Conservation (phyloP, 2,888 invertebrate species). For the Agriopis aurantiaria region DNA sequence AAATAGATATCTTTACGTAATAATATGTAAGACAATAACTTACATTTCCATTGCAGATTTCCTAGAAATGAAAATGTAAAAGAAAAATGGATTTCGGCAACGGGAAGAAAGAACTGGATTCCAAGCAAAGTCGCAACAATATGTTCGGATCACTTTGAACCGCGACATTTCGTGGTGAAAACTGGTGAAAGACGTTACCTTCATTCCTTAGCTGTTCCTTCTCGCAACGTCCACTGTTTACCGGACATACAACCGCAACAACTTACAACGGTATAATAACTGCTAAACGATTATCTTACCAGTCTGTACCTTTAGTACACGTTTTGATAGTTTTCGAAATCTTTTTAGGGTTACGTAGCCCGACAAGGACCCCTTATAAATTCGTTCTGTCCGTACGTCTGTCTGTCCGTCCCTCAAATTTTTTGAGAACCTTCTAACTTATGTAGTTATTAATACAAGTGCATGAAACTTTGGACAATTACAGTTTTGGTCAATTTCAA, state of each 20-base stretch:
- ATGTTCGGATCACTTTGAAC: constrained; percentile 28
- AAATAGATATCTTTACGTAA: too few species aligned
- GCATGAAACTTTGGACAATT: too few species aligned
- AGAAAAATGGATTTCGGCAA: constrained; percentile 26
- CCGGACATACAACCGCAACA: background rate
- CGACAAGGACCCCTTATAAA: too few species aligned
- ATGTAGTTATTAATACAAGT: too few species aligned
- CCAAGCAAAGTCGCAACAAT: constrained; percentile 23
- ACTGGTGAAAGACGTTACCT: constrained; percentile 26
- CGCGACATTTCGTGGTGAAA: constrained; percentile 20
- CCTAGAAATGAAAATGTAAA: constrained; percentile 9
- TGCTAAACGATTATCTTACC: background rate
- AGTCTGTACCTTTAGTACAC: too few species aligned
- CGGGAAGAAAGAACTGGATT: constrained; percentile 21
- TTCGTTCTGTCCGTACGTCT: too few species aligned
- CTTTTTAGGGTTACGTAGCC: too few species aligned
- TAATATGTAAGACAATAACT: background rate
- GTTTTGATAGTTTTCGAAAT: too few species aligned
- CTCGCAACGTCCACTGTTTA: background rate
- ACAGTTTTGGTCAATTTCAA: too few species aligned
- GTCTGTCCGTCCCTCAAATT: too few species aligned
- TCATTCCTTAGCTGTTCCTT: constrained; percentile 12
- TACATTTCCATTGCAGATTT: constrained; percentile 17
- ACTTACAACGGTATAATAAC: background rate
- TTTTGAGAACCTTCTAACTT: too few species aligned